These are phyloP conservation scores for Alexandromys fortis DNA, from an alignment of 2,113 vertebrate genomes.

Conservation along the genomic window DNA sequence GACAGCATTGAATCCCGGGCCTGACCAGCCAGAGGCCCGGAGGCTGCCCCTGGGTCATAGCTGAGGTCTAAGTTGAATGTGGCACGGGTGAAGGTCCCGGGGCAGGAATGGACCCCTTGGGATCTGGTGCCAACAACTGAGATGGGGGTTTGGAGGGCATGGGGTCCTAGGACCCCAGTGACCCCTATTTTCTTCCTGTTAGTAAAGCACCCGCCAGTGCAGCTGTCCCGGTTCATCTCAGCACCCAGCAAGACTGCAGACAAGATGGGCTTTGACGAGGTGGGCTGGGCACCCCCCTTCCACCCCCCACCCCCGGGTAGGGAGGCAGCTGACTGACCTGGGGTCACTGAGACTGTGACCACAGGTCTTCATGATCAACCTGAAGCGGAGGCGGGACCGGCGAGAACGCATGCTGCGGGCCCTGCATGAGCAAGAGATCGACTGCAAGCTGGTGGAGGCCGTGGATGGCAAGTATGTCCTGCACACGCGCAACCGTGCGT, in stretches of 20 bases:
- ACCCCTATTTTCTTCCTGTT: background rate
- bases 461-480: constrained; percentile 90
- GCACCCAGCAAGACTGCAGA: constrained; percentile 86
- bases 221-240: constrained; percentile 87
- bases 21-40: background rate
- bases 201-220: constrained; percentile 89
- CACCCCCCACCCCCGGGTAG: too few species aligned
- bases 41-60: background rate
- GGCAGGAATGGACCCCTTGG: background rate
- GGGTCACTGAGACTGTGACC: fast-evolving
- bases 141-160: too few species aligned
- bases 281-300: constrained; percentile 67
- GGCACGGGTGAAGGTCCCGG: background rate
- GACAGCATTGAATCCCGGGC: too few species aligned
- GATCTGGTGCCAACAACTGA: background rate
- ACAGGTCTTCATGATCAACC: constrained; percentile 95
- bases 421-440: constrained; percentile 88
- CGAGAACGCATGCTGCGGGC: constrained; percentile 90
- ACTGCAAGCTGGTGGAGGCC: constrained; percentile 88
- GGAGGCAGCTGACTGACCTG: constrained; percentile 23
- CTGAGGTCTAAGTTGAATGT: background rate
- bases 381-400: constrained; percentile 89
- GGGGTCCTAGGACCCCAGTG: background rate
- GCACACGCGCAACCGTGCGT: background rate
- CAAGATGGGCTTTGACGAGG: constrained; percentile 95